A percentile compares a stretch with the other conserved stretches of the same genome.
Conservation (phyloP, 1,140 invertebrate genomes). For the Aradophagus sp. region DNA sequence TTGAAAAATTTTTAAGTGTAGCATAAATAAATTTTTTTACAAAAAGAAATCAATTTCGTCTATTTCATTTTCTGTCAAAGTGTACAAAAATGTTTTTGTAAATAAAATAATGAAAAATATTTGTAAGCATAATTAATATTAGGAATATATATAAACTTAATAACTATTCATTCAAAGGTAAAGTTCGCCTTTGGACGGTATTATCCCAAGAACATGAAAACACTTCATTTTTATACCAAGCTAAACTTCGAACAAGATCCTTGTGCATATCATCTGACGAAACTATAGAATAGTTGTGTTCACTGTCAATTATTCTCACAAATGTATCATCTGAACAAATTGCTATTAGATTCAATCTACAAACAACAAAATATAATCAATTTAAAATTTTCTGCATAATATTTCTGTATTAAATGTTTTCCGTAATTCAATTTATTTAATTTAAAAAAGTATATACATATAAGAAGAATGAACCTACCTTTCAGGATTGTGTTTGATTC, state of each 20-base stretch:
- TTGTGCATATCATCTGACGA: conserved; percentile 60
- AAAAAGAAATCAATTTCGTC: too few relatives aligned
- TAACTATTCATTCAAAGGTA: conserved; percentile 10
- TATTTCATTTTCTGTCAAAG: too few relatives aligned
- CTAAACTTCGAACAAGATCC: conserved; percentile 68
- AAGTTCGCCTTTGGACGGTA: conserved; percentile 59
- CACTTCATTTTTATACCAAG: conserved; percentile 66
- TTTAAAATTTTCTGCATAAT: not conserved
- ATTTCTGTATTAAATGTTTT: not conserved
- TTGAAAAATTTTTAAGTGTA: too few relatives aligned
- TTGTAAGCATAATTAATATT: conserved; percentile 2
- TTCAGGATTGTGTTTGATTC: conserved; percentile 63
- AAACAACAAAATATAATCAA: conserved; percentile 25
- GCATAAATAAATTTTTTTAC: too few relatives aligned
- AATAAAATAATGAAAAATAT: conserved; percentile 28
- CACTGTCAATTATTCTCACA: conserved; percentile 63
- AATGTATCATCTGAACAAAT: conserved; percentile 63
- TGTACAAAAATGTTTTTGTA: too few relatives aligned
- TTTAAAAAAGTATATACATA: not conserved
- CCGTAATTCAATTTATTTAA: not conserved
- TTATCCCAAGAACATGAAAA: conserved; percentile 71
- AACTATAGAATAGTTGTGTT: conserved; percentile 47
- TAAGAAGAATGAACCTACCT: conserved; percentile 52
- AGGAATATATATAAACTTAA: conserved; percentile 4
- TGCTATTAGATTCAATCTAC: conserved; percentile 57